Base-by-base conservation (phyloP, 2,113 vertebrate species). In the Poecilia latipinna region DNA sequence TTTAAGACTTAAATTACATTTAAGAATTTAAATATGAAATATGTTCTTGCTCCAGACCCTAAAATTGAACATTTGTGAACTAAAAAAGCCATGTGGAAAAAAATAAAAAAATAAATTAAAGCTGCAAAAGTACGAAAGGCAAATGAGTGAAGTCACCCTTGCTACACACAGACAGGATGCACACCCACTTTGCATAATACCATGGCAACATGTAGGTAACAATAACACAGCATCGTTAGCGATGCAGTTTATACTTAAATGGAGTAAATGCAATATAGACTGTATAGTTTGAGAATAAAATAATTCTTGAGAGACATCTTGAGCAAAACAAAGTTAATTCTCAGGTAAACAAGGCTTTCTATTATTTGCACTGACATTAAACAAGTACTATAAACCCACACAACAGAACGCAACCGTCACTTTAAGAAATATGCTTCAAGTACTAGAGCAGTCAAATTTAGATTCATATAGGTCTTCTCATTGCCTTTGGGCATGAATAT, bases 151-250 rank as follows among this genome's bases (percentile, higher is more conserved):
- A 24, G 10, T 57, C 22, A 57, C 8, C 51, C 19, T 57, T 57
- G 7, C 24, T n/a, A 8, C 6, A 57, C 22, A n/a, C 51, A 57
- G 51, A n/a, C 51, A 24, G 51, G 51, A n/a, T 7, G 24, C 51
- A 57, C 51, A 57, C 22, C 24, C 24, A 57, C 51, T 54, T 54
- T 54, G 19, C 48, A 54, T 68, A 8, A 48, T 29, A 35, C 61
- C 77, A 73, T 67, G 74, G 57, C 4, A 44, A 70, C 15, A 35
- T 69, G 76, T 32, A 51, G 75, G 75, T 17, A 75, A 83, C 24
- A 81, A 78, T 80, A 79, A 24, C 17, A 24, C 51, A 57, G 51
- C 17, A 57, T 57, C 8, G 8, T n/a, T 2, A 57, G 22, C 24
- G 19, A 24, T 57, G 51, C 51, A 57, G 24, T 57, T n/a, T 11